Base-by-base conservation (phyloP, 2,888 invertebrate genomes). In the Clusia tigrina region DNA sequence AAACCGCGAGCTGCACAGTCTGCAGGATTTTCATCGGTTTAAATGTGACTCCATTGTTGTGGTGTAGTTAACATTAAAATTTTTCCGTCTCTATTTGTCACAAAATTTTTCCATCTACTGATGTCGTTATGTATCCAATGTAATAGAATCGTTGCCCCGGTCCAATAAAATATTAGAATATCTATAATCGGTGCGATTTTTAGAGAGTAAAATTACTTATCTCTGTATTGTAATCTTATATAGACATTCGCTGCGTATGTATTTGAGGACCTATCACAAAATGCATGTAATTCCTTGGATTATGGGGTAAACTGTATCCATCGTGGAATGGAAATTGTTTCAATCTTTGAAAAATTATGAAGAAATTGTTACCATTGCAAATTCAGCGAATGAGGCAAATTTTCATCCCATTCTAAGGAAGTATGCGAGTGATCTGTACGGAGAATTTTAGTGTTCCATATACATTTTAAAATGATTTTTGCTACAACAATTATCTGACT, bases 1-100 rank as follows among this genome's bases (percentile, higher is more conserved):
- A 55, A 5, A 9, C 62, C 62, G 18, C 58, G 57, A 58, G 53
- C 26, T 23, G 58, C 53, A 18, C 42, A 22, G 32, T 62, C 62
- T 23, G 62, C 56, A 42, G 62, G 62, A 24, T 62, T 62, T 6
- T 57, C 56, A 2, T 51, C 2, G 1, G 62, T 53, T 25, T 25
- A 2, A 25, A 62, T 37, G 3, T 62, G 62, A 53, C 26, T 24
- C 62, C 62, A 58, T 10, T 58, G 62, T 38, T 20, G 52, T 5
- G 42, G 25, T 15, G 52, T 46, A 3, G 53, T 53, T 18, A 26
- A 9, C 2, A 17, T 12, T 12, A 26, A 46, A 20, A 62, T 62
- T 15, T 26, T 53, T 15, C 42, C 32, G 20, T 57, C n/a, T 2
- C 58, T 23, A 58, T 62, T 62, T 42, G 62, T 38, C 1, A 58